Evolutionary conservation across 1,140 invertebrate genomes (phyloP), one percentile per base, ranked within the genome.

Genomic region (Hyposmocoma kahamanoa): DNA sequence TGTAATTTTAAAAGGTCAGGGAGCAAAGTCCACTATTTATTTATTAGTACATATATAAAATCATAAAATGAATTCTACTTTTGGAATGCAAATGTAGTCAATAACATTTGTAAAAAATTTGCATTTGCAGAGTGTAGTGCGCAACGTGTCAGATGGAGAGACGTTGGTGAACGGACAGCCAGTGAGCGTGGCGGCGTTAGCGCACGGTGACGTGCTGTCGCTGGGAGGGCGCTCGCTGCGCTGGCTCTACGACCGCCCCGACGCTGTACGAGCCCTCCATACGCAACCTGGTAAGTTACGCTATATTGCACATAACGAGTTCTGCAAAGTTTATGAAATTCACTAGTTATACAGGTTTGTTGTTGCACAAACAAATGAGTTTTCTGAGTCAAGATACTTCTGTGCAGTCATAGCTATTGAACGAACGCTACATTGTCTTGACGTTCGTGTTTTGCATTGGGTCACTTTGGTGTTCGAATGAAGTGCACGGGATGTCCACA

Each of bases 111-210:
- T 6, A 26, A 26, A 26, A 26, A 26, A 11, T 26, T 26, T 6
- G 15, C 34, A n/a, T 32, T 48, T 28, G 30, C 62, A 79, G 80
- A 68, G 72, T 9, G 65, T 77, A 24, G 56, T 80, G 0, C 64
- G 68, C 11, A 72, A 69, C n/a, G 67, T 75, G 28, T 60, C 68
- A 9, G 58, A 50, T 0, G 74, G 68, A 0, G 62, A 66, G 30
- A 84, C 80, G 0, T 43, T 68, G 13, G 68, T 84, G 34, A 82
- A 84, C 50, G 76, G 71, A 0, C 38, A 11, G 1, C 10, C 44
- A 0, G 68, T 84, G 42, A 75, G 72, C 47, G 72, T 77, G 45
- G 67, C 72, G 0, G 71, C 72, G 13, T 51, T 84, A 34, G 48
- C 59, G 1, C 74, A 84, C 51, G 52, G 64, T 5, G 78, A 84